Evolutionary conservation across 2,797 vertebrate species (phyloP), one percentile per base, ranked within the genome.

Genomic region (Adrianichthys oophorus): DNA sequence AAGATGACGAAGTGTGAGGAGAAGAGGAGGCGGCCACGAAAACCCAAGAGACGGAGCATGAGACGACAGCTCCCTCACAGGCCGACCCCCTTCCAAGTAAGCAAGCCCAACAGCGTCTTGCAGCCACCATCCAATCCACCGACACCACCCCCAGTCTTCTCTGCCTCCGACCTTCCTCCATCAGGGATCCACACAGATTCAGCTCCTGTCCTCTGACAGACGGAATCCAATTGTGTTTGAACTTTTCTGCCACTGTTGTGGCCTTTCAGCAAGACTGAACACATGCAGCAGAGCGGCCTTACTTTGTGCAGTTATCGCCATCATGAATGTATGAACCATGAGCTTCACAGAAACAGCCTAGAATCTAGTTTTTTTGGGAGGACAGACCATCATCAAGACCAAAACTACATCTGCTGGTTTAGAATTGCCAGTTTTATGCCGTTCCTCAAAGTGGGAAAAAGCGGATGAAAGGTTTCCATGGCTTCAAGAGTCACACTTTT

Each of bases 41-140:
- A 90, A 61, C 87, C 89, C 56, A 89, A 91, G 59, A 86, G 80
- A 67, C 90, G 60, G 79, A 88, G 84, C 78, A 85, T 91, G 51
- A 89, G 70, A 74, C 87, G 72, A 64, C 77, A 71, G 46, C 71
- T 83, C 58, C 53, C 89, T 1, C 61, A 70, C 52, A 78, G 37
- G n/a, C 56, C 59, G 29, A 82, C 80, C 68, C 76, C 79, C 26
- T 16, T 48, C 46, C 70, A 63, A 64, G 66, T 73, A 4, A 81
- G 80, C 69, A 86, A 73, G 66, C 65, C 59, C 49, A 79, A 51
- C 65, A 59, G 50, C 23, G 89, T 92, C 70, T 65, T 88, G 73
- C 79, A 74, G 63, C 90, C 90, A 0, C 90, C 89, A 0, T 91
- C 90, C 18, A 86, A 91, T 24, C 88, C 90, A 0, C 92, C 91